Evolutionary conservation across 2,797 vertebrate genomes (phyloP).

Genomic region (Hippocampus kuda): DNA sequence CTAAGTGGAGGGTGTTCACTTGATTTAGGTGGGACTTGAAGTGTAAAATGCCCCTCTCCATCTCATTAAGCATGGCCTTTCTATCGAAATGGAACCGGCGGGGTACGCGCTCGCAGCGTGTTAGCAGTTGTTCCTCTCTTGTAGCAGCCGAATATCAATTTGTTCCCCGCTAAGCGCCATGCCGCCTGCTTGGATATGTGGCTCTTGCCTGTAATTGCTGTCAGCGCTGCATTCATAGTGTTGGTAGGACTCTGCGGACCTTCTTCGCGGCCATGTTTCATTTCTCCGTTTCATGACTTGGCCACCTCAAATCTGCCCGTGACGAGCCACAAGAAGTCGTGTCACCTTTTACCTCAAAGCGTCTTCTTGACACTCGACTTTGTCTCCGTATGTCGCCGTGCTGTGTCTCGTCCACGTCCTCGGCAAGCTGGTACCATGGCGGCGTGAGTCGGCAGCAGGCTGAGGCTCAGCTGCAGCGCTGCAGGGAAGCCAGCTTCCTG

Average conservation of each 20-base stretch:
- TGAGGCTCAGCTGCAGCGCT: slow-evolving; percentile 82
- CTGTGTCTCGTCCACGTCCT: background rate
- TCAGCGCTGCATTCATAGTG: slow-evolving; percentile 23
- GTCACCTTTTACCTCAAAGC: slow-evolving; percentile 15
- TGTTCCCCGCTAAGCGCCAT: slow-evolving; percentile 15
- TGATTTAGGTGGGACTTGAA: slow-evolving; percentile 2
- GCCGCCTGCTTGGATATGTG: slow-evolving; percentile 26
- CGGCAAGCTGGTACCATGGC: slow-evolving; percentile 79
- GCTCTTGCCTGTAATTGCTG: slow-evolving; percentile 26
- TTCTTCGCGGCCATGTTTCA: slow-evolving; percentile 1
- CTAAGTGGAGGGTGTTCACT: background rate
- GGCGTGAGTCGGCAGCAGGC: slow-evolving; percentile 84
- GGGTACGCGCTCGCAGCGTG: slow-evolving; percentile 18
- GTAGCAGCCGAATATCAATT: slow-evolving; percentile 28
- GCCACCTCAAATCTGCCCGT: background rate
- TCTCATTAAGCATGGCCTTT: slow-evolving; percentile 12
- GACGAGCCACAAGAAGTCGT: background rate
- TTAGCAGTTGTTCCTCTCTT: slow-evolving; percentile 21
- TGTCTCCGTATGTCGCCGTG: slow-evolving; percentile 40
- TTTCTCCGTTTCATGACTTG: slow-evolving; percentile 1
- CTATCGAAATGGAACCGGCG: slow-evolving; percentile 10
- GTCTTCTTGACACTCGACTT: slow-evolving; percentile 41
- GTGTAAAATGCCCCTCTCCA: slow-evolving; percentile 2
- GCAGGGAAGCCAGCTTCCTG: slow-evolving; percentile 87
- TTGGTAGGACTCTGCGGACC: background rate